Conservation (phyloP, 2,113 vertebrate species). For the Eptesicus fuscus region DNA sequence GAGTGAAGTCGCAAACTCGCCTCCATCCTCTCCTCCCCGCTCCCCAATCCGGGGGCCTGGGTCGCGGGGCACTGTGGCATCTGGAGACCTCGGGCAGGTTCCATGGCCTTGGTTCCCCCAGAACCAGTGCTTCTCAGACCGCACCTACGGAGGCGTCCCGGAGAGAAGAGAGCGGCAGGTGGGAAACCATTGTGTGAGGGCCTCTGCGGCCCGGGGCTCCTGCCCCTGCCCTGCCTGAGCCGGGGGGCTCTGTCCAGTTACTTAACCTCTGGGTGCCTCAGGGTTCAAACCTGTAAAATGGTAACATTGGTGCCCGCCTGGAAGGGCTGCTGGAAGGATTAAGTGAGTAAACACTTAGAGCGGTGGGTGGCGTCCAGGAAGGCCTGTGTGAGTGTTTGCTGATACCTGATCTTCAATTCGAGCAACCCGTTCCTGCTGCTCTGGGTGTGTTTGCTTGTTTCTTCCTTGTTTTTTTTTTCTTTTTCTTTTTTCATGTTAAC, state of each 20-base stretch:
- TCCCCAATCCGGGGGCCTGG: neutral
- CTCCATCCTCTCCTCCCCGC: neutral
- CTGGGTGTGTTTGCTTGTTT: neutral
- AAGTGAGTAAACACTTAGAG: neutral
- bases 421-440: neutral
- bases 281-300: neutral
- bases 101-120: neutral
- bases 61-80: neutral
- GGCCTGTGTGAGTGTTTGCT: neutral
- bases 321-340: neutral
- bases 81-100: neutral
- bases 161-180: accelerated
- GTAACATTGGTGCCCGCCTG: neutral
- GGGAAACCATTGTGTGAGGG: neutral
- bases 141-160: neutral
- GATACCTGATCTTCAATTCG: neutral
- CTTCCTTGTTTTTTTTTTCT: neutral
- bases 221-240: neutral
- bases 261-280: neutral
- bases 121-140: neutral
- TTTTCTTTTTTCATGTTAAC: neutral
- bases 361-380: neutral
- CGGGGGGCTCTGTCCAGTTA: neutral
- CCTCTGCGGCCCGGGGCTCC: neutral
- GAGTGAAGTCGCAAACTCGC: neutral